Conservation (phyloP, 2,113 vertebrate species). For the Gorilla gorilla region DNA sequence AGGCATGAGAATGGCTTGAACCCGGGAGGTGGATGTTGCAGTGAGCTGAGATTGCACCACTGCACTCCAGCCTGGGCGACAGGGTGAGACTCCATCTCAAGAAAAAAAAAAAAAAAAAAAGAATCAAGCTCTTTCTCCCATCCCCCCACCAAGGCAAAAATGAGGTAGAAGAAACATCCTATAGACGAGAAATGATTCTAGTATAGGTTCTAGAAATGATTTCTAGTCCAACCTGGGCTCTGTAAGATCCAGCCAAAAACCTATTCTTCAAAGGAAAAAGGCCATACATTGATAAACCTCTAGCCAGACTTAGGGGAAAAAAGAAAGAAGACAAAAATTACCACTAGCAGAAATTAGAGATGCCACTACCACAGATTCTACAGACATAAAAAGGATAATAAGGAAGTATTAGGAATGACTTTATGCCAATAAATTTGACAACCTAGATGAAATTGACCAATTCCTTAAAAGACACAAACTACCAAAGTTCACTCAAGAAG, state of each 20-base stretch:
- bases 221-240: background rate
- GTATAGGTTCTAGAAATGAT: background rate
- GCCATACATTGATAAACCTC: background rate
- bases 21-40: too few species aligned
- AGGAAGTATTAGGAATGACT: background rate
- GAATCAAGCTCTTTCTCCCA: background rate
- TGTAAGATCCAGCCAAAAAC: background rate
- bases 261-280: background rate
- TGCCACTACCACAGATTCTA: background rate
- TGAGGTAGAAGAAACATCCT: background rate
- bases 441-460: background rate
- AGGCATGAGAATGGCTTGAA: too few species aligned
- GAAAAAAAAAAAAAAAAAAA: too few species aligned
- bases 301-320: background rate
- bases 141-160: background rate
- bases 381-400: background rate
- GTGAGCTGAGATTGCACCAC: accelerated
- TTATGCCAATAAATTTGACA: background rate
- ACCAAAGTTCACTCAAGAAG: background rate
- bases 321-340: background rate
- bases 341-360: background rate
- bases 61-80: too few species aligned
- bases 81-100: too few species aligned
- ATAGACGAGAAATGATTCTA: background rate
- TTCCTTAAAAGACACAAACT: background rate